phyloP scores from a whole-genome alignment of 2,888 invertebrate species.

The Ariolimax columbianus region DNA sequence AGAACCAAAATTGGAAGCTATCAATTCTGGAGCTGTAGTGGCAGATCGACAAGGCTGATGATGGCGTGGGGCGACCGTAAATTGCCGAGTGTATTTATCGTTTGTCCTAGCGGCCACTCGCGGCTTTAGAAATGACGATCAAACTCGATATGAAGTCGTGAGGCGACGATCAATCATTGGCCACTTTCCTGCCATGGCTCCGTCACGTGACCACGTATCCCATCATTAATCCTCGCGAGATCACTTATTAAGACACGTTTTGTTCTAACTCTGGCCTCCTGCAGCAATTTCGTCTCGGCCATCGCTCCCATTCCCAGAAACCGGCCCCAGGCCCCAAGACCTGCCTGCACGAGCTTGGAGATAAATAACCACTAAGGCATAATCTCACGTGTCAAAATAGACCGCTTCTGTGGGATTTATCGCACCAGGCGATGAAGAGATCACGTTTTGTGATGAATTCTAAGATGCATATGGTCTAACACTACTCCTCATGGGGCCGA shows the following conservation, averaged over 20 bases:
- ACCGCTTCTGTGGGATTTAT: constrained; percentile 33
- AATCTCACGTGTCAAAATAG: constrained; percentile 54
- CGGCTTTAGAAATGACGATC: constrained; percentile 52
- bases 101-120: constrained; percentile 43
- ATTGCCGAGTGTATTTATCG: constrained; percentile 47
- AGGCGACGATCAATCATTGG: constrained; percentile 59
- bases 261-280: constrained; percentile 54
- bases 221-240: constrained; percentile 60
- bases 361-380: constrained; percentile 57
- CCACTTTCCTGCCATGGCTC: constrained; percentile 54
- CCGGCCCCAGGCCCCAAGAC: background rate
- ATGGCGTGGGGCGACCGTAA: constrained; percentile 38
- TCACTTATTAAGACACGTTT: constrained; percentile 61
- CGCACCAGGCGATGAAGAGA: constrained; percentile 25
- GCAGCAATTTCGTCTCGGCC: constrained; percentile 51
- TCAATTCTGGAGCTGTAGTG: constrained; percentile 34
- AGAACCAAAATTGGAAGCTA: constrained; percentile 44
- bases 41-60: constrained; percentile 47
- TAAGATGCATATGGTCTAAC: constrained; percentile 13
- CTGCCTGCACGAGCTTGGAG: constrained; percentile 35
- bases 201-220: constrained; percentile 60
- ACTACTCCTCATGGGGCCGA: background rate
- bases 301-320: constrained; percentile 1
- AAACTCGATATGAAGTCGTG: constrained; percentile 58
- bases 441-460: constrained; percentile 22